Percentiles rank a stretch among this genome's conserved stretches.
Conservation (phyloP, 64 coral and sea anemone species). For the Montipora cactus region DNA sequence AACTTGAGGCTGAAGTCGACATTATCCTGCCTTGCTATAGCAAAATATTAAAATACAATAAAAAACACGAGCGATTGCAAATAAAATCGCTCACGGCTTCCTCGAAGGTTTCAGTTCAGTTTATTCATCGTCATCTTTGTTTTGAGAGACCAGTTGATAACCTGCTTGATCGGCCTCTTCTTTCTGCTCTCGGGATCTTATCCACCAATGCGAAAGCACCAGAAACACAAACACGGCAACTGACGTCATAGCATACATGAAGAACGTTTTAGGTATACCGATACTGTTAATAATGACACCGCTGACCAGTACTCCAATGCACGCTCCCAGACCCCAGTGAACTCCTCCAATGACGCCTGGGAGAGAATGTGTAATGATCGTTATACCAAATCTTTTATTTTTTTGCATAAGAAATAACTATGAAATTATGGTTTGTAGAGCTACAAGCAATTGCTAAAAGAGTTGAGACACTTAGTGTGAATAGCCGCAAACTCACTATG, state of each 20-base stretch:
- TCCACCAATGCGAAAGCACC: background rate
- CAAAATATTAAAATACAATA: no score
- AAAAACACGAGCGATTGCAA: no score
- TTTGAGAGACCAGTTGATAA: background rate
- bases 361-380: background rate
- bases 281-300: conserved; percentile 24
- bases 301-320: background rate
- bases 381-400: no score
- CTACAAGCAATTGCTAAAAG: no score
- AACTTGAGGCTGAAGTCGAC: no score
- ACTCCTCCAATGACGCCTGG: conserved; percentile 6
- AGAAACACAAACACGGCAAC: background rate
- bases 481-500: no score
- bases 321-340: conserved; percentile 22
- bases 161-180: background rate
- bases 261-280: conserved; percentile 19
- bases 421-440: no score
- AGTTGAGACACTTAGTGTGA: no score
- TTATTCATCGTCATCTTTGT: background rate
- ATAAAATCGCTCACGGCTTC: no score
- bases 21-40: no score
- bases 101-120: background rate
- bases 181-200: background rate
- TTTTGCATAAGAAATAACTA: no score
- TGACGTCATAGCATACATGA: conserved; percentile 13